phyloP scores from a whole-genome alignment of 1,140 invertebrate species.

The Oryctes rhinoceros region DNA sequence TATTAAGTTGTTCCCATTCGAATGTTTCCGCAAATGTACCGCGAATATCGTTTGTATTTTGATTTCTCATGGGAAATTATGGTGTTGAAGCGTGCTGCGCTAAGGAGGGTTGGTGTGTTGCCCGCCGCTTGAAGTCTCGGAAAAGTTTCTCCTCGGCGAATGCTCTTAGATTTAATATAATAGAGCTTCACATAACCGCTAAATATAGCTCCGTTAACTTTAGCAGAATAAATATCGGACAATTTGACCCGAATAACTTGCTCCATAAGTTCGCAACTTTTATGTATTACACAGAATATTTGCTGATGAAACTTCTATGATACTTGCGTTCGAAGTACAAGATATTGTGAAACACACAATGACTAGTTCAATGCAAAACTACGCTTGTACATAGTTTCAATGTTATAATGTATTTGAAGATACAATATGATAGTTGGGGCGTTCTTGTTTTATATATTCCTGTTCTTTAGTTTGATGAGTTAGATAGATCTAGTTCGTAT shows the following conservation, averaged over 20 bases:
- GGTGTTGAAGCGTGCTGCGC: slow-evolving; percentile 41
- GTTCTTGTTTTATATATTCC: too few species aligned
- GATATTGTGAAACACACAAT: neutral
- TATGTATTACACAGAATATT: neutral
- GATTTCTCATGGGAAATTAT: slow-evolving; percentile 54
- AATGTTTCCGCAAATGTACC: slow-evolving; percentile 53
- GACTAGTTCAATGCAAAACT: too few species aligned
- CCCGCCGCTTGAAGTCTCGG: neutral
- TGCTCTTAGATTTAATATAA: slow-evolving; percentile 30
- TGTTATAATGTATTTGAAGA: too few species aligned
- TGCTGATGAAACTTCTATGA: slow-evolving; percentile 2
- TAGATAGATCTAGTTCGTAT: too few species aligned
- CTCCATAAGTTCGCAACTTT: slow-evolving; percentile 11
- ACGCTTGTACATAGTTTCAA: too few species aligned
- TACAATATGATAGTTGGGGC: too few species aligned
- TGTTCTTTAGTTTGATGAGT: too few species aligned
- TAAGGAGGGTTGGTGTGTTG: slow-evolving; percentile 14
- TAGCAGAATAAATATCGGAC: slow-evolving; percentile 30
- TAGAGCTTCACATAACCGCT: slow-evolving; percentile 13
- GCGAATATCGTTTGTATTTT: slow-evolving; percentile 53
- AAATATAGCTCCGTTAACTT: slow-evolving; percentile 21
- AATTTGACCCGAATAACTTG: slow-evolving; percentile 22
- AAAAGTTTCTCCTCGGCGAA: slow-evolving; percentile 29
- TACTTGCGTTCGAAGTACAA: neutral
- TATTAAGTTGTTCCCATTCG: slow-evolving; percentile 39